Conservation (phyloP, 2,888 invertebrate species). For the Saturnia pavonia region DNA sequence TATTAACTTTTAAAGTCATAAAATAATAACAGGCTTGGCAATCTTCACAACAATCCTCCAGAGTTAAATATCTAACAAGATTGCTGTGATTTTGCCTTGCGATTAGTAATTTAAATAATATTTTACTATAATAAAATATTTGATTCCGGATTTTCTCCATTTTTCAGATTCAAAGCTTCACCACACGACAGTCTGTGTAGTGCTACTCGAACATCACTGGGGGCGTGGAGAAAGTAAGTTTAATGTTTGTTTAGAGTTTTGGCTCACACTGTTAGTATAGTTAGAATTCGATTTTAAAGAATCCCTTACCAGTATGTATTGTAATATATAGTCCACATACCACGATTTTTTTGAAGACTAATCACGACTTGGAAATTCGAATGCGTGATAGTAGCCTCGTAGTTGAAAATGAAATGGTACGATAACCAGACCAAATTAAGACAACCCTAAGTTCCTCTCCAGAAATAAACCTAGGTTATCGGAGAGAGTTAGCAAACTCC, state of each 20-base stretch:
- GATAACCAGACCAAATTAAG: too few species aligned
- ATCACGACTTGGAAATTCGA: too few species aligned
- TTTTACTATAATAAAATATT: neutral
- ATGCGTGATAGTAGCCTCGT: too few species aligned
- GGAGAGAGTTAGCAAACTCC: neutral
- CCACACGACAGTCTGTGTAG: conserved; percentile 38
- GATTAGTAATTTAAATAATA: neutral
- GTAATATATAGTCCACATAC: too few species aligned
- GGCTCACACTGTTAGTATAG: neutral
- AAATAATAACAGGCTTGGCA: too few species aligned
- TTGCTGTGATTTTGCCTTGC: neutral
- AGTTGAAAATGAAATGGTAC: too few species aligned
- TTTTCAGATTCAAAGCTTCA: conserved; percentile 40
- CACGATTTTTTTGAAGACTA: too few species aligned
- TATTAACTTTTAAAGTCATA: too few species aligned
- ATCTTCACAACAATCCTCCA: too few species aligned
- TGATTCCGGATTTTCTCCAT: neutral
- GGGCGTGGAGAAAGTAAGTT: conserved; percentile 25
- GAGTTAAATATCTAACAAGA: neutral
- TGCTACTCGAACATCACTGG: conserved; percentile 32
- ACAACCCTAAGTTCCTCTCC: too few species aligned
- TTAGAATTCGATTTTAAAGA: neutral
- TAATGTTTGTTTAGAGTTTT: neutral
- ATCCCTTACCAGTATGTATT: neutral
- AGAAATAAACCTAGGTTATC: neutral